These are phyloP conservation scores for Alviniconcha marisindica DNA, from an alignment of 1,140 invertebrate species.

Conservation along the genomic window DNA sequence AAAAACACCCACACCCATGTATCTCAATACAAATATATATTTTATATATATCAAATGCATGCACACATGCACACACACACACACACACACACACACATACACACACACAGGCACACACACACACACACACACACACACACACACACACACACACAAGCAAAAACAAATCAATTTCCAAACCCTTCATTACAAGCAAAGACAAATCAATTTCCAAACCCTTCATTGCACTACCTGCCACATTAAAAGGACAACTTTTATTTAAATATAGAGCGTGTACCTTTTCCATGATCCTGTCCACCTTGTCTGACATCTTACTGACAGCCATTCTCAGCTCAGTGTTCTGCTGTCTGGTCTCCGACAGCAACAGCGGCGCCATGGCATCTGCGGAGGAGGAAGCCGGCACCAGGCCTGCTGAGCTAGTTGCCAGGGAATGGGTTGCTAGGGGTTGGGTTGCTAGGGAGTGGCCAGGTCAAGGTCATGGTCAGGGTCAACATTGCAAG, in stretches of 20 bases:
- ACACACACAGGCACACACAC: neutral
- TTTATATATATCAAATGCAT: too few species aligned
- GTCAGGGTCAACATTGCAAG: neutral
- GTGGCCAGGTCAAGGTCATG: conserved; percentile 13
- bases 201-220: neutral
- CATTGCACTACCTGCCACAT: neutral
- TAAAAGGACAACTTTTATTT: too few species aligned
- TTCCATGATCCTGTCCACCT: conserved; percentile 73
- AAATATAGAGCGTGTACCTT: conserved; percentile 65
- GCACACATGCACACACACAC: too few species aligned
- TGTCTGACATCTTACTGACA: conserved; percentile 73
- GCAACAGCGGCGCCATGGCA: conserved; percentile 57
- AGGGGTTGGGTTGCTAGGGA: neutral
- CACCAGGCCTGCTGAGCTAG: conserved; percentile 8
- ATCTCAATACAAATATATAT: too few species aligned
- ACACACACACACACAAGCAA: neutral
- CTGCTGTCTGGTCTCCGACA: conserved; percentile 74
- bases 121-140: neutral
- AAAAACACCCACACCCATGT: too few species aligned
- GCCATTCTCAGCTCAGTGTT: conserved; percentile 73
- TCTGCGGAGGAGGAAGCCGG: conserved; percentile 41
- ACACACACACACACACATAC: neutral
- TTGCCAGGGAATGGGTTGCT: conserved; percentile 9
- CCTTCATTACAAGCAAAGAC: neutral
- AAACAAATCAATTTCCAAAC: neutral